Conservation (phyloP, 2,797 vertebrate genomes). For the Octomys mimax region DNA sequence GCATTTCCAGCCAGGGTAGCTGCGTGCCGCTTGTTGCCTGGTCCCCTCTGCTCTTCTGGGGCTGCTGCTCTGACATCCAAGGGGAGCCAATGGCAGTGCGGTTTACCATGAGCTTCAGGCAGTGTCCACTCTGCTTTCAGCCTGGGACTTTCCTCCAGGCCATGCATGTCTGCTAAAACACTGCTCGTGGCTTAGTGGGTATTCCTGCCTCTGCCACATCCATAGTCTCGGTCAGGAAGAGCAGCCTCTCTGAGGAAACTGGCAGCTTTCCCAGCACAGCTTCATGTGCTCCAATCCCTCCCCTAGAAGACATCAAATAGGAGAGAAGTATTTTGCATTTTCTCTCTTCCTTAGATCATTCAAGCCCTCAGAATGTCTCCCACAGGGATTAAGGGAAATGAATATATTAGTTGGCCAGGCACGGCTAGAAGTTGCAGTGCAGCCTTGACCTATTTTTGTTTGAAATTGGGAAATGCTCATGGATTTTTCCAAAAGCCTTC, state of each 20-base stretch:
- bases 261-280: neutral
- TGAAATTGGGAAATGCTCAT: neutral
- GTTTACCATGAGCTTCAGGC: accelerated
- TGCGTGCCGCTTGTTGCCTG: accelerated
- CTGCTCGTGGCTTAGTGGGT: no score
- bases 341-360: neutral
- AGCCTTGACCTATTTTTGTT: constrained; percentile 14
- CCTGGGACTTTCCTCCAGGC: neutral
- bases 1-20: neutral
- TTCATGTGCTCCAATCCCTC: neutral
- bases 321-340: constrained; percentile 31
- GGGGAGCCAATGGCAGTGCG: accelerated
- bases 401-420: neutral
- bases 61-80: neutral
- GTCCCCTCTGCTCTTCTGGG: neutral
- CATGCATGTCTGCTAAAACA: neutral
- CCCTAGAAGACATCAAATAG: neutral
- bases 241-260: neutral
- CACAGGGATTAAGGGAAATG: neutral
- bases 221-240: neutral
- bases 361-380: neutral
- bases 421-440: neutral
- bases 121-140: neutral
- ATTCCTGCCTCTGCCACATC: neutral
- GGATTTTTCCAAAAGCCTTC: constrained; percentile 28